Base-by-base conservation (phyloP, 1,140 invertebrate species). In the Aleiodes sp. region DNA sequence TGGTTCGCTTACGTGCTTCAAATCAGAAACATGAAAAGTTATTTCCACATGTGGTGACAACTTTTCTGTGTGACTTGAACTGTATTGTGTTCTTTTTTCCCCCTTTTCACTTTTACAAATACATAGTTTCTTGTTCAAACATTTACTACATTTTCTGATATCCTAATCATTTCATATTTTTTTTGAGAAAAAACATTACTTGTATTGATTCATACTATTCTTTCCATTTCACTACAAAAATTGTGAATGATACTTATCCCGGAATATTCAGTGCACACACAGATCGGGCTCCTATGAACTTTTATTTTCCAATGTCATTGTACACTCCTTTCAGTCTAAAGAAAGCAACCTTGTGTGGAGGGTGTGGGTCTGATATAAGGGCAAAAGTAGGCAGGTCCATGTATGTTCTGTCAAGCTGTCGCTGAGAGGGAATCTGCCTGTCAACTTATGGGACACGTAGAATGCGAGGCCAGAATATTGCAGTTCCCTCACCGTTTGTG, bases 321-420 rank as follows among this genome's bases (percentile, higher is more conserved):
- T 46, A 65, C 21, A 52, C 46, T 52, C 14, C 10, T 52, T 52
- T 52, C 46, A 21, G 46, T 52, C 26, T 52, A 52, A 24, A 52
- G 46, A 21, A 46, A 19, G 41, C 41, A 46, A 19, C 37, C 37
- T 9, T n/a, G 37, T 39, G 37, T 14, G 37, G 19, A 43, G 39
- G n/a, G n/a, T n/a, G n/a, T 19, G 41, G 41, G 46, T 21, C 46
- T 24, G 46, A 52, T 9, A 52, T 52, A 52, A 10, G 35, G 56
- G 28, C 29, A 43, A 67, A 61, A 61, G 65, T 65, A 68, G 71
- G 75, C 70, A 77, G 74, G 75, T 75, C n/a, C 77, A 80, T 76
- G 79, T 82, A 83, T 84, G 80, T 82, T 82, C 81, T 84, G 81
- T 83, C 82, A 84, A 83, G 82, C 82, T 84, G 82, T 84, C 82